Evolutionary conservation across 1,140 invertebrate genomes (phyloP), one percentile per base, ranked within the genome.

Genomic region (Hypsibius dujardini): DNA sequence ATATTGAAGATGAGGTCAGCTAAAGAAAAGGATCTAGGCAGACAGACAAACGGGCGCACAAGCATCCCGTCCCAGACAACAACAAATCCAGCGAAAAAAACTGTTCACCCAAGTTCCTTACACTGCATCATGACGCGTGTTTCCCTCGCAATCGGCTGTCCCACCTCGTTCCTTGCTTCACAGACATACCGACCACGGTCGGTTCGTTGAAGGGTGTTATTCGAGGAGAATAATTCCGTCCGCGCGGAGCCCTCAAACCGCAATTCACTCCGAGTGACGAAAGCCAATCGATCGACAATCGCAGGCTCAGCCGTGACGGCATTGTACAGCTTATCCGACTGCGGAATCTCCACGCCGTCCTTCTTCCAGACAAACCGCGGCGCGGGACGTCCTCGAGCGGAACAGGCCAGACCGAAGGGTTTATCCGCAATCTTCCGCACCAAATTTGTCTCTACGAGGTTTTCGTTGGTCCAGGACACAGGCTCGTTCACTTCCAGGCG

Each of bases 301-400:
- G 50, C 73, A 3, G 47, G 70, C 15, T 73, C 72, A 42, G 76
- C 70, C 1, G 40, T 50, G 71, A 74, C 75, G 47, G 75, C 69
- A 2, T 72, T 71, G n/a, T 70, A 50, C 42, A 71, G 3, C 1
- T 46, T 59, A 12, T 73, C 46, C 2, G 40, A 28, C 2, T 72
- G 59, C 2, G 76, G 59, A n/a, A 71, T 71, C 46, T 70, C 7
- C 62, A 14, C 59, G 14, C 73, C 74, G 70, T 77, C 74, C 60
- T 76, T 76, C 69, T 67, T 75, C 77, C 77, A 77, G 59, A 62
- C 70, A n/a, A 77, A 71, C 1, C 40, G 46, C 0, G 77, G 77
- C 42, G 71, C 40, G 47, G 77, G 77, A 12, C 74, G 72, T n/a
- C 77, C 76, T 14, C 72, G 60, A 12, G 73, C 74, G 47, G 67